Percentiles rank a stretch among this genome's conserved stretches.
Evolutionary conservation across 2,797 vertebrate species (phyloP).

Genomic region (Sandelia bainsii): DNA sequence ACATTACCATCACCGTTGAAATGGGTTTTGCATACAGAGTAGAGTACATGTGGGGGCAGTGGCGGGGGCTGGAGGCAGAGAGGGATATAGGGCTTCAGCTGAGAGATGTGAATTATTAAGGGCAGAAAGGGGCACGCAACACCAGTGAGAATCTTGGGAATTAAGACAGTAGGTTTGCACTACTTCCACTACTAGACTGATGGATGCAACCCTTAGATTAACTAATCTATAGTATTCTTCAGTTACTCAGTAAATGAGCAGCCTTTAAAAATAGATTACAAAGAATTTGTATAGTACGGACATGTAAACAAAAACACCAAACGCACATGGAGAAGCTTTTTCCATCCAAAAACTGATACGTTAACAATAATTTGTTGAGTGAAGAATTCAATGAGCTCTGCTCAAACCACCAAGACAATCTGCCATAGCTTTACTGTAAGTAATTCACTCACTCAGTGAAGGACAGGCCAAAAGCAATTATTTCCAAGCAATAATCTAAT

Average conservation of each 20-base stretch:
- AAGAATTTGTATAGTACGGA: too few relatives aligned
- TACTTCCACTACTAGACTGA: too few relatives aligned
- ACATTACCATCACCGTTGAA: constrained; percentile 44
- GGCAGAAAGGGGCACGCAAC: constrained; percentile 1
- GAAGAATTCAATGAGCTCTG: background rate
- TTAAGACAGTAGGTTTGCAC: background rate
- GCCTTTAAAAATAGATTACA: too few relatives aligned
- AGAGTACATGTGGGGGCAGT: constrained; percentile 13
- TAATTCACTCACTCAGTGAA: background rate
- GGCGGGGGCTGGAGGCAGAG: background rate
- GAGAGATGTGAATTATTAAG: background rate
- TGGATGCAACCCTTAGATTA: too few relatives aligned
- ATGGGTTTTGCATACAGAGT: constrained; percentile 52
- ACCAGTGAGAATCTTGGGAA: constrained; percentile 15
- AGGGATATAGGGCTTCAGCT: background rate
- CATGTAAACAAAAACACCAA: too few relatives aligned
- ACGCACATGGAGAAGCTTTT: too few relatives aligned
- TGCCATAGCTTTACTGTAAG: background rate
- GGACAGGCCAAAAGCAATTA: background rate
- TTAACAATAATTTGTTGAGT: background rate
- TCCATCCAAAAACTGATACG: too few relatives aligned
- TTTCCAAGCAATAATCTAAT: background rate
- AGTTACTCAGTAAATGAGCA: too few relatives aligned
- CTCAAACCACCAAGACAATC: background rate
- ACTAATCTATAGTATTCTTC: too few relatives aligned